Percentiles rank a stretch among this genome's conserved stretches.
phyloP scores from a whole-genome alignment of 2,113 vertebrate species.

The Heterochromis multidens region DNA sequence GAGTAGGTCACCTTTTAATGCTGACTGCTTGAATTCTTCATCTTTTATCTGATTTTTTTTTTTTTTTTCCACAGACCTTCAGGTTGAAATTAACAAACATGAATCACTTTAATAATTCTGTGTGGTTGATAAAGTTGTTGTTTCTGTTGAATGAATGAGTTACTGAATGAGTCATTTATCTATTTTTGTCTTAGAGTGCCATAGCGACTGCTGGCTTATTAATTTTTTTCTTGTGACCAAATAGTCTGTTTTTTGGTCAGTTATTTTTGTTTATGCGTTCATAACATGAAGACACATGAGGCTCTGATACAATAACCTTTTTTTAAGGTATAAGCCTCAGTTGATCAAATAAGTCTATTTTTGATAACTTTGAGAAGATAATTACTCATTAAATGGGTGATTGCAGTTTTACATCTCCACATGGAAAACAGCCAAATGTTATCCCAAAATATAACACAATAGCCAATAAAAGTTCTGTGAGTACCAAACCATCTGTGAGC shows the following conservation, averaged over 20 bases:
- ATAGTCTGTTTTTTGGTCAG: rapidly evolving
- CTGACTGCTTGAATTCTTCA: too few relatives aligned
- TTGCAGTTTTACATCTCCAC: background rate
- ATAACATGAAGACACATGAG: too few relatives aligned
- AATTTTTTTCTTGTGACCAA: background rate
- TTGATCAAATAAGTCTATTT: too few relatives aligned
- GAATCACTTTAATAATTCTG: too few relatives aligned
- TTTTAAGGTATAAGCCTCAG: too few relatives aligned
- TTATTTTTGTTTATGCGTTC: too few relatives aligned
- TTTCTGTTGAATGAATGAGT: background rate
- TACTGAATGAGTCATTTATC: background rate
- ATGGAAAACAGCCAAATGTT: background rate
- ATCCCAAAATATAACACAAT: background rate
- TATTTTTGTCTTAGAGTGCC: too few relatives aligned
- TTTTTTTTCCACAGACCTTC: background rate
- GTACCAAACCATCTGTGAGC: background rate
- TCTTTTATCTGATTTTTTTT: too few relatives aligned
- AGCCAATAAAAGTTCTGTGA: background rate
- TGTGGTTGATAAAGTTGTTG: background rate
- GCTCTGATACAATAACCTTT: too few relatives aligned
- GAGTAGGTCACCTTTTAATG: too few relatives aligned
- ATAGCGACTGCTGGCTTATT: background rate
- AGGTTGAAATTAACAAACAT: background rate
- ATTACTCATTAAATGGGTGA: background rate
- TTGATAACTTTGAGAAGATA: background rate